Percentiles rank a stretch among this genome's conserved stretches.
phyloP scores from a whole-genome alignment of 2,888 invertebrate genomes.

The Petrolisthes manimaculis region DNA sequence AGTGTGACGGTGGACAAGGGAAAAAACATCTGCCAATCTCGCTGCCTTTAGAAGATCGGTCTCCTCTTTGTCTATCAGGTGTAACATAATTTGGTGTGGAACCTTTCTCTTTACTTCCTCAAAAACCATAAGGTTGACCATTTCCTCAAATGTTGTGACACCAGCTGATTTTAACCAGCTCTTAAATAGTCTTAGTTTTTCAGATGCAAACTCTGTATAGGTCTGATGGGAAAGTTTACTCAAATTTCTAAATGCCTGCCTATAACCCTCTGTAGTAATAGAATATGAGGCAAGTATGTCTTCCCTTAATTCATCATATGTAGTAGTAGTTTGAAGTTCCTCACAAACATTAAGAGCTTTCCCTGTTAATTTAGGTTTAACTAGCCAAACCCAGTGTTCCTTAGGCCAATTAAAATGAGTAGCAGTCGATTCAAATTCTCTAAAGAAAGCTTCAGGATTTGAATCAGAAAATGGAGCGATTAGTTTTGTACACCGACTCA shows the following conservation, averaged over 20 bases:
- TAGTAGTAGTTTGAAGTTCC: slow-evolving; percentile 6
- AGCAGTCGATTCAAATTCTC: no score
- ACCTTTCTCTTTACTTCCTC: slow-evolving; percentile 25
- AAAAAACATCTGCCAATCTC: slow-evolving; percentile 4
- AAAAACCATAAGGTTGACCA: slow-evolving; percentile 11
- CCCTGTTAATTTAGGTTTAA: no score
- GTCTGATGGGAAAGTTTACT: slow-evolving; percentile 6
- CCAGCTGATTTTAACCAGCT: not conserved
- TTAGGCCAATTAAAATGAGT: no score
- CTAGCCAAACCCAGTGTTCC: no score
- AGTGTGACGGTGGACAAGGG: slow-evolving; percentile 9
- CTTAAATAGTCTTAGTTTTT: not conserved
- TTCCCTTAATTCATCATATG: not conserved
- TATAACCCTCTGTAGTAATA: slow-evolving; percentile 17
- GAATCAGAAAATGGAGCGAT: not conserved
- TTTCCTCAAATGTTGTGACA: slow-evolving; percentile 22
- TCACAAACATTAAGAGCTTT: not conserved
- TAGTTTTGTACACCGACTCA: not conserved
- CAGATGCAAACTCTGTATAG: not conserved
- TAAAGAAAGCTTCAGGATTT: no score
- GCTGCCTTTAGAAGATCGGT: slow-evolving; percentile 22
- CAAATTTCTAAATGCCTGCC: not conserved
- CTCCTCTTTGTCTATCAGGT: slow-evolving; percentile 1
- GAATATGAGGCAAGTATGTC: not conserved
- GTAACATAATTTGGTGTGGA: slow-evolving; percentile 10